Percentiles rank a stretch among this genome's conserved stretches.
Evolutionary conservation across 2,113 vertebrate species (phyloP).

Genomic region (Sinocyclocheilus grahami): DNA sequence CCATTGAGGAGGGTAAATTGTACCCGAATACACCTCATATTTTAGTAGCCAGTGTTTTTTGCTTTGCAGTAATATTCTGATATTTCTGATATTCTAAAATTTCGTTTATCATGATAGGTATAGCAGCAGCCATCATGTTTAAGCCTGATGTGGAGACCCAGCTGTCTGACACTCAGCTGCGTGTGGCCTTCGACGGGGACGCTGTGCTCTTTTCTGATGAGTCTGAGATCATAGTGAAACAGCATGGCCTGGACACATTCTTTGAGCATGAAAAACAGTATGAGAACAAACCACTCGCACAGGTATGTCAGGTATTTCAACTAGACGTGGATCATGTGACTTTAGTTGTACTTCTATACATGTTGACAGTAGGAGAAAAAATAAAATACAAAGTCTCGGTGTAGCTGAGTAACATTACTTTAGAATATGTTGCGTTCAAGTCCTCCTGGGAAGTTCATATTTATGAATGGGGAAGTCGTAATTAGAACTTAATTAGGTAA

Average conservation of each 20-base stretch:
- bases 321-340: neutral
- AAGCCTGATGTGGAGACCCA: conserved; percentile 69
- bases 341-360: neutral
- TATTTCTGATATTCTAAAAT: neutral
- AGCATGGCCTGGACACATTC: conserved; percentile 85
- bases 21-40: neutral
- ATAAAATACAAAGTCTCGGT: too few relatives aligned
- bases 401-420: too few relatives aligned
- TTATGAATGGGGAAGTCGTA: too few relatives aligned
- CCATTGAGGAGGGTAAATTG: conserved; percentile 87
- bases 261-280: conserved; percentile 85
- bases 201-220: conserved; percentile 73
- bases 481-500: too few relatives aligned
- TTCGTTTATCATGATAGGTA: conserved; percentile 74
- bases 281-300: conserved; percentile 89
- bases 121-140: conserved; percentile 92
- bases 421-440: too few relatives aligned
- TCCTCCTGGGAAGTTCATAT: too few relatives aligned
- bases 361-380: too few relatives aligned
- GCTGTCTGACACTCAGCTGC: conserved; percentile 83
- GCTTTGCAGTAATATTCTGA: neutral
- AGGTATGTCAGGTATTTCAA: conserved; percentile 74
- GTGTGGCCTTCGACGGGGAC: conserved; percentile 94
- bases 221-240: conserved; percentile 88
- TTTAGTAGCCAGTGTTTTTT: neutral